Conservation (phyloP, 2,113 vertebrate species). For the Pontoporia blainvillei region DNA sequence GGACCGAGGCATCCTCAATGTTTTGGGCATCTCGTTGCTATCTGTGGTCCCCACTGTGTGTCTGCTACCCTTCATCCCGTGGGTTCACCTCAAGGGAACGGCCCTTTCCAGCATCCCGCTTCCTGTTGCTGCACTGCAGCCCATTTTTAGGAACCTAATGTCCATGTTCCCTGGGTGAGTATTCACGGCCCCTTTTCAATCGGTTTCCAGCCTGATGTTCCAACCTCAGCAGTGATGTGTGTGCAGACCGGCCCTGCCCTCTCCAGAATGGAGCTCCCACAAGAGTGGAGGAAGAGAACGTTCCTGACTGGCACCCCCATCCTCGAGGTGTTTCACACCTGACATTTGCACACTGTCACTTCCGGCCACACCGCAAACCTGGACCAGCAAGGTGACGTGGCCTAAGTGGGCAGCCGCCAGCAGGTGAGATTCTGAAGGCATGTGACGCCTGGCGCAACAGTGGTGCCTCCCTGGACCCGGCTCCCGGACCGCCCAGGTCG, state of each 20-base stretch:
- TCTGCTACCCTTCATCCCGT: neutral
- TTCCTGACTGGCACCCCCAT: neutral
- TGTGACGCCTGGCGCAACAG: rapidly evolving
- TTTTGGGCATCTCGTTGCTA: neutral
- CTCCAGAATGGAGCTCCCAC: neutral
- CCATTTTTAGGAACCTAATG: neutral
- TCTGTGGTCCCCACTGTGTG: neutral
- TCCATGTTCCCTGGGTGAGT: neutral
- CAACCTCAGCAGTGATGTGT: neutral
- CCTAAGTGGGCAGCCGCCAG: neutral
- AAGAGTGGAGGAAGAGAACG: neutral
- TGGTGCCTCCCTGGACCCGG: no score
- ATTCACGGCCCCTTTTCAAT: neutral
- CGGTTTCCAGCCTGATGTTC: neutral
- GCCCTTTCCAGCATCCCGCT: neutral
- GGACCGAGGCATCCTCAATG: neutral
- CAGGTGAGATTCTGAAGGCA: neutral
- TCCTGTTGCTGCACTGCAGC: neutral
- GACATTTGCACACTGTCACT: neutral
- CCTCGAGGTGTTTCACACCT: neutral
- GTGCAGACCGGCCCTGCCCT: neutral
- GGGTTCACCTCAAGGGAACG: neutral
- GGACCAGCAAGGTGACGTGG: neutral
- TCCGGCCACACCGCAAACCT: neutral
- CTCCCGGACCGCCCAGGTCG: neutral